A percentile compares a stretch with the other conserved stretches of the same genome.
These are phyloP conservation scores for Drosophila ironensis DNA, from an alignment of 1,140 invertebrate species.

Conservation along the genomic window DNA sequence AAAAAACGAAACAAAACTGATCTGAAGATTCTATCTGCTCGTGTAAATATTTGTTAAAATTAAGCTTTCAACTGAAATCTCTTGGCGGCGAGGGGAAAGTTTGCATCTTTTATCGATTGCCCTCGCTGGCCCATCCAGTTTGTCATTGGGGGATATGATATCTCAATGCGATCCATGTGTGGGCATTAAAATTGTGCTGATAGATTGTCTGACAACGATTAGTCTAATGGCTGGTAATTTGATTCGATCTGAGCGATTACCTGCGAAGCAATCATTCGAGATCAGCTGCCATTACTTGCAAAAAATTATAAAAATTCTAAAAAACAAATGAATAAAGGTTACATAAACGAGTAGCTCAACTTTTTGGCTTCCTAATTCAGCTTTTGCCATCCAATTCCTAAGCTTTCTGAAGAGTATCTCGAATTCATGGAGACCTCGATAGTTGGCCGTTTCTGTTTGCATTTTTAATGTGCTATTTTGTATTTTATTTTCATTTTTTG, in stretches of 20 bases:
- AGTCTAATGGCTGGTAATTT: slow-evolving; percentile 44
- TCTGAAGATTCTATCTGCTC: slow-evolving; percentile 67
- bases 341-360: too few species aligned
- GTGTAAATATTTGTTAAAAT: slow-evolving; percentile 78
- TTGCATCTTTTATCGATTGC: slow-evolving; percentile 22
- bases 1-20: slow-evolving; percentile 75
- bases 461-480: slow-evolving; percentile 40
- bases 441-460: slow-evolving; percentile 27
- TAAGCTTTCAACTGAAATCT: slow-evolving; percentile 75
- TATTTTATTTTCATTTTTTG: neutral
- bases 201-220: slow-evolving; percentile 38
- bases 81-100: too few species aligned
- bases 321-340: too few species aligned
- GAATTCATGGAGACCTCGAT: neutral
- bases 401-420: slow-evolving; percentile 3
- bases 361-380: too few species aligned
- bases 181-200: too few species aligned
- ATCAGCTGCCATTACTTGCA: slow-evolving; percentile 32
- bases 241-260: slow-evolving; percentile 40
- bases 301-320: neutral
- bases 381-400: too few species aligned
- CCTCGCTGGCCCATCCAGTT: neutral
- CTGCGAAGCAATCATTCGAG: slow-evolving; percentile 31
- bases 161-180: slow-evolving; percentile 12
- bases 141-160: slow-evolving; percentile 2